A percentile compares a stretch with the other conserved stretches of the same genome.
Conservation (phyloP, 2,888 invertebrate genomes). For the Pheosia gnoma region DNA sequence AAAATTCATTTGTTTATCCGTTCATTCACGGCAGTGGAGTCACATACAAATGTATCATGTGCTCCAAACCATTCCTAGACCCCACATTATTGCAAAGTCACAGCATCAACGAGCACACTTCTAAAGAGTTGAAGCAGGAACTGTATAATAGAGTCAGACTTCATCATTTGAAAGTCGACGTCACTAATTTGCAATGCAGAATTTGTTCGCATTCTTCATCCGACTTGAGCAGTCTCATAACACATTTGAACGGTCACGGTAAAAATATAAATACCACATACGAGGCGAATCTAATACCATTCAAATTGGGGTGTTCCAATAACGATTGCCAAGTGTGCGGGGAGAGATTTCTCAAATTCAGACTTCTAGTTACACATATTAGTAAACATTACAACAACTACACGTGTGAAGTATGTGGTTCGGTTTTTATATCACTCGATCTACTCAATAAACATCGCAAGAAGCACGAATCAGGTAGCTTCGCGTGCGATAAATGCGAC, state of each 20-base stretch:
- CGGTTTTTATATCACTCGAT: constrained; percentile 58
- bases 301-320: constrained; percentile 54
- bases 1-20: constrained; percentile 64
- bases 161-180: constrained; percentile 65
- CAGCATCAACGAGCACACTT: constrained; percentile 42
- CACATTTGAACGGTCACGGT: constrained; percentile 60
- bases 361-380: constrained; percentile 69
- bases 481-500: constrained; percentile 66
- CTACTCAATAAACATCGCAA: constrained; percentile 60
- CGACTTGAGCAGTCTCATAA: constrained; percentile 52
- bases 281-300: constrained; percentile 69
- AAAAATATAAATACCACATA: constrained; percentile 50
- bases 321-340: constrained; percentile 68
- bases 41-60: constrained; percentile 69
- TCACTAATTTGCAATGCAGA: constrained; percentile 58
- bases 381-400: constrained; percentile 71
- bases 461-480: constrained; percentile 60
- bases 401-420: constrained; percentile 70
- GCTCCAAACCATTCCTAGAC: constrained; percentile 55
- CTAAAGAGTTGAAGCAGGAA: constrained; percentile 52
- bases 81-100: constrained; percentile 55
- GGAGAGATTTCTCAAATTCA: constrained; percentile 56
- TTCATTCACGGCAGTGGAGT: constrained; percentile 58
- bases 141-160: constrained; percentile 55
- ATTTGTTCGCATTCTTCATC: constrained; percentile 50